Evolutionary conservation across 2,797 vertebrate species (phyloP).

Genomic region (Alca torda): DNA sequence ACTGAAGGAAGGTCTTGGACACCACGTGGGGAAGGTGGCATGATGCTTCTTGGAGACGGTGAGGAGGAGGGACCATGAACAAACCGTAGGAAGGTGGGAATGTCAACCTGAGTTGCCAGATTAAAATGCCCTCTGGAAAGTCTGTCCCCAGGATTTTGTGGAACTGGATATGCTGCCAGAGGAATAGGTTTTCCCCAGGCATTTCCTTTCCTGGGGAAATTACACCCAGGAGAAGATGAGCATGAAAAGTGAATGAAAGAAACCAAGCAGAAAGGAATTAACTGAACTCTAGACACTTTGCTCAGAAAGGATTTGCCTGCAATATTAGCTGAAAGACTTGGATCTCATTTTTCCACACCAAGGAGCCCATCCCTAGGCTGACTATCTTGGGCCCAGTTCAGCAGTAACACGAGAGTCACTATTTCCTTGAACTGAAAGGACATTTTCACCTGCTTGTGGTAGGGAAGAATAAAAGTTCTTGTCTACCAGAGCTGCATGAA

Average conservation of each 20-base stretch:
- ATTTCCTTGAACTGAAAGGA: constrained; percentile 15
- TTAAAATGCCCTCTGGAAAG: background rate
- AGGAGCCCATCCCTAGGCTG: constrained; percentile 37
- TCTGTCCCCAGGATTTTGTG: background rate
- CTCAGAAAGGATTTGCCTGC: constrained; percentile 1
- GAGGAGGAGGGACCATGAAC: background rate
- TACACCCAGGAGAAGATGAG: constrained; percentile 1
- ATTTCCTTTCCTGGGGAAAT: background rate
- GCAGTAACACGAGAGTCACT: background rate
- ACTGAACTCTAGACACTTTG: background rate
- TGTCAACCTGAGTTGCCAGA: background rate
- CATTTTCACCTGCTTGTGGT: constrained; percentile 36
- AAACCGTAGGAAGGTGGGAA: background rate
- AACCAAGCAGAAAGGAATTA: constrained; percentile 27
- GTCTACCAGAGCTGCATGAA: background rate
- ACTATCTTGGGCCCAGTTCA: background rate
- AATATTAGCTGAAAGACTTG: background rate
- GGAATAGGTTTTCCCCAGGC: background rate
- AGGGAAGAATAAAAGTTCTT: constrained; percentile 15
- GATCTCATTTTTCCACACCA: background rate
- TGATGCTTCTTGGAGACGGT: background rate
- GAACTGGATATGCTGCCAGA: background rate
- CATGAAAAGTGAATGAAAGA: constrained; percentile 14
- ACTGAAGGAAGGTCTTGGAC: background rate
- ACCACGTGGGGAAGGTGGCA: accelerated